Percentiles rank a stretch among this genome's conserved stretches.
phyloP scores from a whole-genome alignment of 2,113 vertebrate genomes.

The Oceanodroma tethys region DNA sequence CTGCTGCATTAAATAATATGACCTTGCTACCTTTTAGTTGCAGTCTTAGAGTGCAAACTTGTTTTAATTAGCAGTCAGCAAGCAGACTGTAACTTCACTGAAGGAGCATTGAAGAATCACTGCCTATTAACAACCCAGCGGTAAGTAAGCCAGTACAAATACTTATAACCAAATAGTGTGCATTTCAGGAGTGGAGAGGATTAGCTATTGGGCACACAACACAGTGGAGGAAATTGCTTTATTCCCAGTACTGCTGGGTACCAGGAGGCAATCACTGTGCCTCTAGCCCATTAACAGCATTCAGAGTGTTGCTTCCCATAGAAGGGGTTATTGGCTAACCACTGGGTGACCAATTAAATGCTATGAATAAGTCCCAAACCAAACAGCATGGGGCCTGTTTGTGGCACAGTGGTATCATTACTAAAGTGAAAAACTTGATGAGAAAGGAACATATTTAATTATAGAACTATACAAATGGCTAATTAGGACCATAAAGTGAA shows the following conservation, averaged over 20 bases:
- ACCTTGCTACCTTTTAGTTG: constrained; percentile 80
- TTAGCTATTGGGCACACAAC: constrained; percentile 87
- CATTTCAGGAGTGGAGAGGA: constrained; percentile 86
- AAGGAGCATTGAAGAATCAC: constrained; percentile 86
- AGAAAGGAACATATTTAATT: constrained; percentile 89
- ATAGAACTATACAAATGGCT: constrained; percentile 88
- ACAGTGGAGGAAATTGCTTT: constrained; percentile 88
- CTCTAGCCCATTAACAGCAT: constrained; percentile 85
- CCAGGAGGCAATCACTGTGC: constrained; percentile 85
- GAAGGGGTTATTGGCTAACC: constrained; percentile 89
- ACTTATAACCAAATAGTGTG: constrained; percentile 88
- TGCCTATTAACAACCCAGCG: constrained; percentile 87
- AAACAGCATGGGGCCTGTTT: constrained; percentile 87
- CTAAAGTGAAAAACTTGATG: constrained; percentile 89
- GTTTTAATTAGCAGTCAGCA: constrained; percentile 88
- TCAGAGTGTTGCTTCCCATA: constrained; percentile 84
- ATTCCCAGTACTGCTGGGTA: constrained; percentile 87
- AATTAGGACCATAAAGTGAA: constrained; percentile 88
- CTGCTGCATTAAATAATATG: constrained; percentile 75
- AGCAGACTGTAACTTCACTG: constrained; percentile 84
- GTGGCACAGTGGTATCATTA: constrained; percentile 88
- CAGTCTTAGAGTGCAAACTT: constrained; percentile 80
- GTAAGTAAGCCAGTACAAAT: constrained; percentile 86
- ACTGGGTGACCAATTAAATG: constrained; percentile 90
- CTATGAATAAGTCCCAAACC: constrained; percentile 88